phyloP scores from a whole-genome alignment of 2,797 vertebrate genomes.

The Lates japonicus region DNA sequence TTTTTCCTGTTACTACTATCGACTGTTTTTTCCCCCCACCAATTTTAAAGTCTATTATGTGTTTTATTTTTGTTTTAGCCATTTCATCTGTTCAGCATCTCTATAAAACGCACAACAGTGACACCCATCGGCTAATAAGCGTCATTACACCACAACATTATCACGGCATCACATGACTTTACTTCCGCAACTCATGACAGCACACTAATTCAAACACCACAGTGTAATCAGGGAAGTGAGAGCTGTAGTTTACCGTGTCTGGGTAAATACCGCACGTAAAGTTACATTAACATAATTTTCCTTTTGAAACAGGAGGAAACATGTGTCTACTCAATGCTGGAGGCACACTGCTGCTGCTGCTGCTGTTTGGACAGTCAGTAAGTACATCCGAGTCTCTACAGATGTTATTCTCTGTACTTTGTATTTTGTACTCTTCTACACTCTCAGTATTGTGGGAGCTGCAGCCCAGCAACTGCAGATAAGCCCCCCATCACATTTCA shows the following conservation, averaged over 20 bases:
- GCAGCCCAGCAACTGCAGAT: not conserved
- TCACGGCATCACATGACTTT: constrained; percentile 65
- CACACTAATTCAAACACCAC: constrained; percentile 9
- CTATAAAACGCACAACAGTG: not conserved
- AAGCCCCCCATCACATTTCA: not conserved
- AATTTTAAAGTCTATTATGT: not conserved
- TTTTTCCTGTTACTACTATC: not conserved
- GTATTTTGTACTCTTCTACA: too few relatives aligned
- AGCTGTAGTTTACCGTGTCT: fast-evolving
- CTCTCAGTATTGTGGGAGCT: not conserved
- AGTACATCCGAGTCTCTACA: constrained; percentile 49
- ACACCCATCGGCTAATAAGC: constrained; percentile 24
- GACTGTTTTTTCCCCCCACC: too few relatives aligned
- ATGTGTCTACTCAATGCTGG: constrained; percentile 55
- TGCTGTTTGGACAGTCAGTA: constrained; percentile 60
- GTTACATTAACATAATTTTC: fast-evolving
- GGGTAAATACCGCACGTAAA: not conserved
- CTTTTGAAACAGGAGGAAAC: too few relatives aligned
- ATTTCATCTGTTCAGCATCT: not conserved
- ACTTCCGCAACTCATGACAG: constrained; percentile 69
- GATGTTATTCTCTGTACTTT: not conserved
- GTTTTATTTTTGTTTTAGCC: not conserved
- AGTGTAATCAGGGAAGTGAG: not conserved
- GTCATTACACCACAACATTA: not conserved
- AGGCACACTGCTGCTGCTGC: constrained; percentile 39